Conservation (phyloP, 2,888 invertebrate genomes). For the Galerucella pusilla region DNA sequence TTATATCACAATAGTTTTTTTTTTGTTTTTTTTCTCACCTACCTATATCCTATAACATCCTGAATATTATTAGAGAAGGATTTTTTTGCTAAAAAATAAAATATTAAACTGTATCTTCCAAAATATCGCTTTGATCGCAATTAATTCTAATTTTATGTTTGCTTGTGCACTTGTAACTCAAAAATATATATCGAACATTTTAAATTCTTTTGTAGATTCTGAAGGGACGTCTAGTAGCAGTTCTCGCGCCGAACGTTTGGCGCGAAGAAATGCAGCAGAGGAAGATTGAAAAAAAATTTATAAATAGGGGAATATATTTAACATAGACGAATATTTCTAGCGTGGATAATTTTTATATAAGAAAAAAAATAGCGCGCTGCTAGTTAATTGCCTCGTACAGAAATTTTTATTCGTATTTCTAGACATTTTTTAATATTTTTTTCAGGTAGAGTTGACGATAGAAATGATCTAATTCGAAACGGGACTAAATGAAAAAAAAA, state of each 20-base stretch:
- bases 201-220: conserved; percentile 53
- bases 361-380: neutral
- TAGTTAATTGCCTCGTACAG: neutral
- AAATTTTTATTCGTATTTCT: neutral
- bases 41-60: neutral
- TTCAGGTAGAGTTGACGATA: conserved; percentile 4
- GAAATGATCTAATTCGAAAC: neutral
- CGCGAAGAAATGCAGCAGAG: conserved; percentile 54
- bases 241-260: conserved; percentile 56
- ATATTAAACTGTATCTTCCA: too few relatives aligned
- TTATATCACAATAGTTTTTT: conserved; percentile 2
- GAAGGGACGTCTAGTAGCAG: conserved; percentile 49
- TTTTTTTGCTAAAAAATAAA: too few relatives aligned
- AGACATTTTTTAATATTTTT: neutral
- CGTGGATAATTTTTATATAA: conserved; percentile 18
- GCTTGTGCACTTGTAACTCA: too few relatives aligned
- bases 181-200: conserved; percentile 8
- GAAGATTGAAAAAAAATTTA: conserved; percentile 53
- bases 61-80: too few relatives aligned
- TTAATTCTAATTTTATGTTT: neutral
- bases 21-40: neutral
- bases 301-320: conserved; percentile 32
- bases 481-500: neutral
- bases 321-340: conserved; percentile 20
- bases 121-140: too few relatives aligned